Percentiles rank a stretch among this genome's conserved stretches.
Conservation (phyloP, 2,113 vertebrate genomes). For the Cololabis saira region DNA sequence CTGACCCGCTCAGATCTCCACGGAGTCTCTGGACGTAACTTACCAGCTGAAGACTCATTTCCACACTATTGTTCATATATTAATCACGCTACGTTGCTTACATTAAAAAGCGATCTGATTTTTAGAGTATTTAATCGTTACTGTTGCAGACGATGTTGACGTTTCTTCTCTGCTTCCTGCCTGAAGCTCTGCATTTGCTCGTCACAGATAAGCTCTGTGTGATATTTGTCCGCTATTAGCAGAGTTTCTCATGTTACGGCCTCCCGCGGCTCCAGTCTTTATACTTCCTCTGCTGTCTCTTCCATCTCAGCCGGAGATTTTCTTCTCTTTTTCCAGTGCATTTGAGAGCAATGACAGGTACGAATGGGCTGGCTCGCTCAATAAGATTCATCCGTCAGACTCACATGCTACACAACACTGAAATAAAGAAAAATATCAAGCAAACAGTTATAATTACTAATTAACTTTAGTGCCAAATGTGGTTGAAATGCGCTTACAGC, state of each 20-base stretch:
- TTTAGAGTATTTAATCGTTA: neutral
- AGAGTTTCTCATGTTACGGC: conserved; percentile 9
- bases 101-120: no score
- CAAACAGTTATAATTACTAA: conserved; percentile 9
- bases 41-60: no score
- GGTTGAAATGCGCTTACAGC: no score
- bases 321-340: no score
- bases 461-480: no score
- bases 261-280: conserved; percentile 19
- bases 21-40: no score
- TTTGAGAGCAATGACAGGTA: neutral
- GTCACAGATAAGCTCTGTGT: conserved; percentile 8
- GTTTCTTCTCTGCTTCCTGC: neutral
- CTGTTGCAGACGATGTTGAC: neutral
- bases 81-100: no score
- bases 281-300: conserved; percentile 22
- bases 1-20: no score
- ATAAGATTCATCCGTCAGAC: neutral
- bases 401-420: conserved; percentile 2
- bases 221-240: conserved; percentile 14
- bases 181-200: conserved; percentile 4
- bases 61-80: no score
- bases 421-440: conserved; percentile 15
- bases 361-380: neutral
- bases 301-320: conserved; percentile 21